A percentile compares a stretch with the other conserved stretches of the same genome.
phyloP scores from a whole-genome alignment of 2,888 invertebrate genomes.

The Catocala fraxini region DNA sequence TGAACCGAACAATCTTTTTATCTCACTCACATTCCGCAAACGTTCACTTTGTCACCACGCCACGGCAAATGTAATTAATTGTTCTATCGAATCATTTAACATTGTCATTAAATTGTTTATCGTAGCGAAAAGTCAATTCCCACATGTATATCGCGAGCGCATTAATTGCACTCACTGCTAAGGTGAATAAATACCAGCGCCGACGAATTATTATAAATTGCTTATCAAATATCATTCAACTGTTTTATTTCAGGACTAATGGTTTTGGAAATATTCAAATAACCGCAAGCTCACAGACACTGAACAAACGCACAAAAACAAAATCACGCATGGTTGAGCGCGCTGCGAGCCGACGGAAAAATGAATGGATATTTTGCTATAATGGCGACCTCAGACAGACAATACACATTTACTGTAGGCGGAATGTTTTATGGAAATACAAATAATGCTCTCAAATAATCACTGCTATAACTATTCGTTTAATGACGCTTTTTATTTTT shows the following conservation, averaged over 20 bases:
- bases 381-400: conserved; percentile 71
- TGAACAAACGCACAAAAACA: conserved; percentile 83
- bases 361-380: conserved; percentile 82
- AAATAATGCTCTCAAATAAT: conserved; percentile 21
- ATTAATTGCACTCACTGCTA: conserved; percentile 9
- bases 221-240: conserved; percentile 67
- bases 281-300: conserved; percentile 79
- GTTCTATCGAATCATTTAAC: conserved; percentile 43
- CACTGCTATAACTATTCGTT: conserved; percentile 5
- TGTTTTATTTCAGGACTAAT: conserved; percentile 76
- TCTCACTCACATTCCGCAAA: conserved; percentile 65
- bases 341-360: conserved; percentile 74
- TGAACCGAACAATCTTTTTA: conserved; percentile 82
- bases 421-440: conserved; percentile 33
- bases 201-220: conserved; percentile 49
- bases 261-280: conserved; percentile 74
- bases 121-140: conserved; percentile 2
- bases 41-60: conserved; percentile 57
- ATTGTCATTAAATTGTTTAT: conserved; percentile 25
- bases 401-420: conserved; percentile 51
- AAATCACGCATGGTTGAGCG: conserved; percentile 81
- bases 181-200: conserved; percentile 12
- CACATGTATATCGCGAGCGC: conserved; percentile 18
- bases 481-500: conserved; percentile 1
- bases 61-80: conserved; percentile 46